A percentile compares a stretch with the other conserved stretches of the same genome.
phyloP scores from a whole-genome alignment of 2,888 invertebrate species.

The Chorisops tibialis region DNA sequence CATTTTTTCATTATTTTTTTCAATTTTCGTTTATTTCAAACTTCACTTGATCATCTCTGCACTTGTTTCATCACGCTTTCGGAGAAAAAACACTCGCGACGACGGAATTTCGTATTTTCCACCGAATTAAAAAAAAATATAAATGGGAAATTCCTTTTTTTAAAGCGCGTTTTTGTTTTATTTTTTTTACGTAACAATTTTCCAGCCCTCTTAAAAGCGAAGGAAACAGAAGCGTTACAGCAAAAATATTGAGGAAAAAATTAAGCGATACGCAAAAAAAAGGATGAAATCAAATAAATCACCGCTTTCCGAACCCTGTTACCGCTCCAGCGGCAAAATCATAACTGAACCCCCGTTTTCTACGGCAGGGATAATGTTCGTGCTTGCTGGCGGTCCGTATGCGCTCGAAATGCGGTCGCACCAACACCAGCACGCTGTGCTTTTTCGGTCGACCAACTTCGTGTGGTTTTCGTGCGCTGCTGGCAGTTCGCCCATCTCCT shows the following conservation, averaged over 20 bases:
- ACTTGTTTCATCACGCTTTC: no score
- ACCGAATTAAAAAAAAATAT: neutral
- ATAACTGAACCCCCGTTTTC: conserved; percentile 6
- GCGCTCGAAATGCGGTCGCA: neutral
- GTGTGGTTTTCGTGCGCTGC: neutral
- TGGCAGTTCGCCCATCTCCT: neutral
- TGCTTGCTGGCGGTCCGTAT: conserved; percentile 13
- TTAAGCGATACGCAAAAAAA: no score
- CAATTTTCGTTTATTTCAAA: no score
- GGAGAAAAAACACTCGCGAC: no score
- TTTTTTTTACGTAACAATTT: no score
- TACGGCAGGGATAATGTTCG: conserved; percentile 25
- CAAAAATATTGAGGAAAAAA: neutral
- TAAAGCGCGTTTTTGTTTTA: no score
- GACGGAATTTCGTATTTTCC: no score
- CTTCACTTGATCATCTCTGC: no score
- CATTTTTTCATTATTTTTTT: no score
- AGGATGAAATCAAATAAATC: neutral
- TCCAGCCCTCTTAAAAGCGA: no score
- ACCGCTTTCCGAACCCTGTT: conserved; percentile 23
- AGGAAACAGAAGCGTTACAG: neutral
- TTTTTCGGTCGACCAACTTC: neutral
- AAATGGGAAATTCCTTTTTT: neutral
- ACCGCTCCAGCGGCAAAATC: conserved; percentile 28
- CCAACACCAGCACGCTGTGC: neutral